Evolutionary conservation across 1,140 invertebrate species (phyloP), one percentile per base, ranked within the genome.

Genomic region (Triops longicaudatus): DNA sequence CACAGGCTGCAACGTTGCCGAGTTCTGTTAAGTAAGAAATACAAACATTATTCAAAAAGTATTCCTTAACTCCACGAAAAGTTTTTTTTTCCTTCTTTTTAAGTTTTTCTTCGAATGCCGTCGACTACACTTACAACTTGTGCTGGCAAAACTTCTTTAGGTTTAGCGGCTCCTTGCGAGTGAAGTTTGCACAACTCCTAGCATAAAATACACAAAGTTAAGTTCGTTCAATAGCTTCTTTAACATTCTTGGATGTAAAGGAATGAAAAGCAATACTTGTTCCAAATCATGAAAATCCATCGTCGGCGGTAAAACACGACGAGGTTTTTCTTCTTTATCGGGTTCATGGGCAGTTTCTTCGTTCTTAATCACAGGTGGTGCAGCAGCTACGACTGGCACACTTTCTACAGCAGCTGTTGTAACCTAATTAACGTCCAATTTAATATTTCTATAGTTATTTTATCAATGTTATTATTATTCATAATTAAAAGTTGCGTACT

Each of bases 401-500:
- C 1, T 22, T 63, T 63, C 50, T 86, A 84, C 72, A n/a, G 50
- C 17, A 0, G 7, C 50, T 4, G 50, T 17, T 17, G 7, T 2
- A 10, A 63, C 50, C 50, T 85, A 80, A 37, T 37, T 4, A 2
- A 37, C 31, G 31, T 2, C 85, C 85, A 76, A 85, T 84, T 79
- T 87, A 86, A 76, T 86, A 86, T 37, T 37, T 37, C 31, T 37
- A 37, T n/a, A n/a, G n/a, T n/a, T n/a, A n/a, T n/a, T n/a, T n/a
- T n/a, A n/a, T n/a, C n/a, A n/a, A n/a, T n/a, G n/a, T n/a, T n/a
- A n/a, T n/a, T n/a, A n/a, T n/a, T n/a, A n/a, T n/a, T n/a, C n/a
- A n/a, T n/a, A 78, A 86, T 87, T 37, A 87, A 78, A 3, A 85
- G 83, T 42, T 84, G 84, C 85, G 86, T 77, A 7, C 82, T 41